Base-by-base conservation (phyloP, 2,113 vertebrate genomes). In the Xenopus laevis region DNA sequence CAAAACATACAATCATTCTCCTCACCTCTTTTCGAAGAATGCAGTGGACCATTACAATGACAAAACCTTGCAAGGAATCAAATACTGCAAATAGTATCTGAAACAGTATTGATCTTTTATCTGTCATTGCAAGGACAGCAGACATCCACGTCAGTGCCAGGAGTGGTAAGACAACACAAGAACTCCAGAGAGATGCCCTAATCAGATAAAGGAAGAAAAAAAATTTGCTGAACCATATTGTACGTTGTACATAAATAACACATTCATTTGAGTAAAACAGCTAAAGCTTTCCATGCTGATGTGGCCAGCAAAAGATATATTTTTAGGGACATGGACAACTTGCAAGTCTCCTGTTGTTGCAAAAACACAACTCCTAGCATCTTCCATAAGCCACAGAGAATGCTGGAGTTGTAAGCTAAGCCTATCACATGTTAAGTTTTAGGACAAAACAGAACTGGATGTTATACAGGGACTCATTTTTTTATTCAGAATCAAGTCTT, bases 1-100 rank as follows among this genome's bases (percentile, higher is more conserved):
- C 6, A 5, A 40, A 40, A 5, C 33, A 63, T 30, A 16, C 20
- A 75, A 83, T 82, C 61, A n/a, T 30, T 74, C 80, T 79, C 44
- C 87, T 89, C 80, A 99, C 97, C 96, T 99, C 97, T 92, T 92
- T 92, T 82, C 96, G 92, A 75, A 99, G 93, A 86, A 99, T 89
- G 82, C 97, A 99, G 90, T 99, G 97, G 79, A 99, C 97, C 95
- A 98, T 98, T 85, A 99, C 96, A 77, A 99, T 99, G 82, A 99
- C 97, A 82, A 98, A 98, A 78, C 97, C 97, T 91, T 99, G 97
- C 82, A 99, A 91, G 10, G 97, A 99, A 90, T 99, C 97, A 84
- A 99, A 99, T 80, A 99, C 96, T 0, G 97, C 96, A 65, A 99
- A 99, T 78, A 99, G 95, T 85, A 99, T 98, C 84, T 99, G 97